phyloP scores from a whole-genome alignment of 2,797 vertebrate genomes.

The Sphaeramia orbicularis region DNA sequence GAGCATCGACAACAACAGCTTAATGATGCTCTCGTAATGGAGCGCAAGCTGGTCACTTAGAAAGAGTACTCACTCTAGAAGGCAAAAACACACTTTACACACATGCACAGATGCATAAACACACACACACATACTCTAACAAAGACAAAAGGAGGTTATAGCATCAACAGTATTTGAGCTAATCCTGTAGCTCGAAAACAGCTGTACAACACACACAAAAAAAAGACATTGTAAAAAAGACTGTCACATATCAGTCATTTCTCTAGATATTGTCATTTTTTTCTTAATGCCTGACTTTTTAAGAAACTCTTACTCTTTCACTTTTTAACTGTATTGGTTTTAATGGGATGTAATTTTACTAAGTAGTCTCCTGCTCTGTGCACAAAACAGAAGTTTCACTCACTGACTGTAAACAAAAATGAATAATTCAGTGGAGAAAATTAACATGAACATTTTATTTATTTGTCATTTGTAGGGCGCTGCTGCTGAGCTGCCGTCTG shows the following conservation, averaged over 20 bases:
- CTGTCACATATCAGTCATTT: neutral
- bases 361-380: slow-evolving; percentile 48
- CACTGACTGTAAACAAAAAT: slow-evolving; percentile 63
- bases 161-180: neutral
- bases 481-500: slow-evolving; percentile 24
- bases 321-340: slow-evolving; percentile 52
- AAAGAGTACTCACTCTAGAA: slow-evolving; percentile 52
- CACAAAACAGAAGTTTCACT: slow-evolving; percentile 19
- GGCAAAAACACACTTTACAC: slow-evolving; percentile 40
- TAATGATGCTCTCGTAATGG: slow-evolving; percentile 75
- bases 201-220: neutral
- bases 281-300: no score
- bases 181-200: neutral
- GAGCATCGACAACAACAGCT: slow-evolving; percentile 68
- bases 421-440: slow-evolving; percentile 66
- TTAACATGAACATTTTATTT: slow-evolving; percentile 51
- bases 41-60: slow-evolving; percentile 61
- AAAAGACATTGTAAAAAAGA: neutral
- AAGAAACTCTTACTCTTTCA: no score
- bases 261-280: neutral
- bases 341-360: slow-evolving; percentile 60
- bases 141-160: neutral
- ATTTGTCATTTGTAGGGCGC: slow-evolving; percentile 48
- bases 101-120: slow-evolving; percentile 4
- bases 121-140: slow-evolving; percentile 3